Evolutionary conservation across 2,797 vertebrate genomes (phyloP), one percentile per base, ranked within the genome.

Genomic region (Centropyge bicolor): DNA sequence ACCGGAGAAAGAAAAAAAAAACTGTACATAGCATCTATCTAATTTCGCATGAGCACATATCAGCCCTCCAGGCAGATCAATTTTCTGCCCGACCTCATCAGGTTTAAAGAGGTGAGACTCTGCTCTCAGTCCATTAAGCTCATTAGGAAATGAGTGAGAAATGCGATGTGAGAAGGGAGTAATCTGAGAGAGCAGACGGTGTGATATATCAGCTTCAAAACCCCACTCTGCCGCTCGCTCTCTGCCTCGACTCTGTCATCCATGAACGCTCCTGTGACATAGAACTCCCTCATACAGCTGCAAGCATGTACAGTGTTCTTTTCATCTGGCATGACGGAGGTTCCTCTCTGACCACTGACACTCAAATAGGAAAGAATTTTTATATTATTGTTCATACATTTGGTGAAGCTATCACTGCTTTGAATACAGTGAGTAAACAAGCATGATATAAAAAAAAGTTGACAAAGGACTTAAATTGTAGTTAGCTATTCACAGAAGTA

Each of bases 51-150:
- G 69, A 87, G 89, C 83, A 84, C 81, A 84, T 87, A 92, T 89
- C 87, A 87, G 72, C 75, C 86, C 86, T 88, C 65, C 70, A 90
- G 89, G 88, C 92, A 81, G 90, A 92, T 92, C 86, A 82, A 89
- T 93, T 91, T 91, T 89, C 88, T 90, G 78, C 87, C 79, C 27
- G 65, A 89, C 83, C 91, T 91, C 91, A 87, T 91, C 87, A 89
- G 86, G 89, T 89, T 90, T 93, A 84, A 88, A 92, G 90, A 92
- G 91, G 87, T 93, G 90, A 91, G 86, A 90, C 82, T 89, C 80
- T 70, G 76, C 89, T 88, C 80, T 78, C 86, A 90, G 88, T 91
- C 87, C 92, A 92, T 94, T 93, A 93, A 87, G 83, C 88, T 93
- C 90, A 93, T 94, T 93, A 93, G 80, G 85, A 85, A 87, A 90